phyloP scores from a whole-genome alignment of 2,113 vertebrate species.

The Leptobrachium ailaonicum region DNA sequence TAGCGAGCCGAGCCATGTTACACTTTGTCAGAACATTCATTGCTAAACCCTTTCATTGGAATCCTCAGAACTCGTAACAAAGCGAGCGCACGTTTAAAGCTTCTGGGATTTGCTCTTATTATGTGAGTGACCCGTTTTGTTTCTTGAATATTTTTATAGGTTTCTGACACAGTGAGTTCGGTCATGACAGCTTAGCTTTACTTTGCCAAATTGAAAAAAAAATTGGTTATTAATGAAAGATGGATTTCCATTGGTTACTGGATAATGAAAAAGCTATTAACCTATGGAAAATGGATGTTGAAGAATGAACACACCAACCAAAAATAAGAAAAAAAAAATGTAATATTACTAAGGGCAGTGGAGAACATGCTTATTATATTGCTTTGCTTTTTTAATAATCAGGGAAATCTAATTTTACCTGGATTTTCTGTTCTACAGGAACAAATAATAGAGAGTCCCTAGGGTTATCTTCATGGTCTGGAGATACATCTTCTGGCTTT shows the following conservation, averaged over 20 bases:
- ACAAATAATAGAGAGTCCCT: no score
- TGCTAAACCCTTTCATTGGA: constrained; percentile 14
- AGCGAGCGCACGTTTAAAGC: background rate
- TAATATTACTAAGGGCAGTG: no score
- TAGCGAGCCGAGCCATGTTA: background rate
- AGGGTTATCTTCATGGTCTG: no score
- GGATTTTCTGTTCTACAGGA: no score
- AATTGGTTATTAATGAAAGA: background rate
- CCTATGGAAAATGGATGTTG: background rate
- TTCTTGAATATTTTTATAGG: background rate
- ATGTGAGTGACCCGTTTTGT: background rate
- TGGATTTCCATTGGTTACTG: background rate
- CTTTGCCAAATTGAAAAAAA: background rate
- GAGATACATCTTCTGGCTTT: no score
- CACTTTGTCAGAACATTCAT: background rate
- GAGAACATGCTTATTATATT: no score
- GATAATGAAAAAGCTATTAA: background rate
- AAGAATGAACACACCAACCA: no score
- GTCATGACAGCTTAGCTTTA: background rate
- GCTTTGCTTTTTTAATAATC: no score
- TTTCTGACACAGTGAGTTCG: background rate
- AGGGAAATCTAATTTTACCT: no score
- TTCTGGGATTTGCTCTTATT: background rate
- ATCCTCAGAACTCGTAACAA: background rate
- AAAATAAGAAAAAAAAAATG: no score